These are phyloP conservation scores for Melanophora roralis DNA, from an alignment of 2,888 invertebrate species.

Conservation along the genomic window DNA sequence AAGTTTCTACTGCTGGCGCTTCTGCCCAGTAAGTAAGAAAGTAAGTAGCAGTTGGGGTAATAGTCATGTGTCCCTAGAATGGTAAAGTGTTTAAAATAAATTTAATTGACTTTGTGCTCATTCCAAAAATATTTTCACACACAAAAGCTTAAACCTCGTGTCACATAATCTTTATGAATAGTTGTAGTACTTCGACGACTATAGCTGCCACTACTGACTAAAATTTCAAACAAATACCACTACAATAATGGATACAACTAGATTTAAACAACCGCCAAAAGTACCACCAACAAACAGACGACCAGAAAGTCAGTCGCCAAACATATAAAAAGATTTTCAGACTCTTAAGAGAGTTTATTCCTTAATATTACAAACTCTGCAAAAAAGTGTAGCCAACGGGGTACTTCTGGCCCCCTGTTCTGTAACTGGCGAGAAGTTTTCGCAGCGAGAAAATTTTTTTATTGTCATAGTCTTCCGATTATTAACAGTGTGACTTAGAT, in stretches of 20 bases:
- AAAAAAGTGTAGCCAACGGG: no score
- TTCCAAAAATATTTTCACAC: conserved; percentile 72
- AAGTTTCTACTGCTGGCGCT: conserved; percentile 31
- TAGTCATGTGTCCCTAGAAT: conserved; percentile 62
- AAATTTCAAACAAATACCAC: not conserved
- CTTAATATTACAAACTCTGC: no score
- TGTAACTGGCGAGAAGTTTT: no score
- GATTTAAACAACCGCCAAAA: conserved; percentile 43
- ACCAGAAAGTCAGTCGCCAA: not conserved
- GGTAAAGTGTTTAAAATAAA: conserved; percentile 63
- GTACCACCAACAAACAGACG: conserved; percentile 49
- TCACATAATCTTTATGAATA: conserved; percentile 57
- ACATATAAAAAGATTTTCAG: conserved; percentile 34
- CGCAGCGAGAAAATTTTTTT: no score
- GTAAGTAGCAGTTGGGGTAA: conserved; percentile 47
- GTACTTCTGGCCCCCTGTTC: no score
- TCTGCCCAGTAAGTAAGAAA: conserved; percentile 7
- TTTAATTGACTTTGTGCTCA: conserved; percentile 63
- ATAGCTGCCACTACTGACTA: conserved; percentile 35
- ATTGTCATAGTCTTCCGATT: no score
- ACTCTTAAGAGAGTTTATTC: not conserved
- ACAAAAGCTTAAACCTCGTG: conserved; percentile 70
- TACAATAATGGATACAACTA: not conserved
- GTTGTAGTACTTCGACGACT: conserved; percentile 12
- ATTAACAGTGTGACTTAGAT: no score